Evolutionary conservation across 2,888 invertebrate genomes (phyloP), one percentile per base, ranked within the genome.

Genomic region (Dilophus febrilis): DNA sequence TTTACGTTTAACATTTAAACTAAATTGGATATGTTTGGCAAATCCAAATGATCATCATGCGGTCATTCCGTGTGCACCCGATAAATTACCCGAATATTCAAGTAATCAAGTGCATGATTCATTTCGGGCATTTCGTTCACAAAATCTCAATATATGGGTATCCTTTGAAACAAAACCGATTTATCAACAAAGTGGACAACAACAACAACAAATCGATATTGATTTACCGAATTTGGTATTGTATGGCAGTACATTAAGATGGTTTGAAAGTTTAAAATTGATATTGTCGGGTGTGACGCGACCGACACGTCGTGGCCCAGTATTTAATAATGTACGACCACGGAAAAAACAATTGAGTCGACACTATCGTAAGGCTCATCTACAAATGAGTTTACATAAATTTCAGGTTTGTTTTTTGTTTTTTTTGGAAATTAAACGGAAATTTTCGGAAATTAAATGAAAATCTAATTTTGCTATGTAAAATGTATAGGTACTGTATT

Each of bases 41-140:
- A 88, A 95, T 64, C 81, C 91, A 0, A 82, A 92, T 52, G 97
- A 98, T 64, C 97, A 98, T 64, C 92, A 92, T 61, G 75, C 83
- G 10, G 90, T 92, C 1, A 82, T 87, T 58, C 91, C 94, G 1
- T 94, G 92, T 63, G 94, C 97, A 11, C 94, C 97, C 0, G 85
- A 94, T 46, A 82, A 92, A 55, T 69, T 95, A 43, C 97, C 97
- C 0, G 95, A 97, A 62, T 95, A 91, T 65, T 91, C 92, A 2
- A 88, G 88, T 55, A 90, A 92, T 62, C 90, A 90, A 67, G 81
- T 79, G 19, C 95, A 95, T 58, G 95, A 95, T 59, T 92, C 92
- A 0, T 95, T 87, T 59, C 70, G 95, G 43, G 91, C 92, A 0
- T 97, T 95, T 59, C 77, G 97, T 12, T 88, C 88, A 3, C 76